Evolutionary conservation across 1,140 invertebrate species (phyloP).

Genomic region (Pseudomyrmex concolor): DNA sequence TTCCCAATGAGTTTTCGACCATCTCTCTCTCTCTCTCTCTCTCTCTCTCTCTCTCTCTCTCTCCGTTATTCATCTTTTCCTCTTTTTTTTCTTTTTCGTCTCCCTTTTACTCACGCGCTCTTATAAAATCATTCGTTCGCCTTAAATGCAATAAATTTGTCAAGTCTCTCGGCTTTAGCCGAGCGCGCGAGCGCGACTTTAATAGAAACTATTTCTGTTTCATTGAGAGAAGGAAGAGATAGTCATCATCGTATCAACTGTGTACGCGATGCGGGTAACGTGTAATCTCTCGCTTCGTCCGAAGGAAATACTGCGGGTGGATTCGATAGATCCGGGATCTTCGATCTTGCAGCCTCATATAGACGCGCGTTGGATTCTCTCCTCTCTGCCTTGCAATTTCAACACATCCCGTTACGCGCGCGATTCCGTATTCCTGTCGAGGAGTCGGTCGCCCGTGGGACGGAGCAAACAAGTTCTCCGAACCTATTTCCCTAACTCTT

Average conservation of each 20-base stretch:
- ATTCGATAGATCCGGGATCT: conserved; percentile 18
- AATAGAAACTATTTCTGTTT: neutral
- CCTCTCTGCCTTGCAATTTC: conserved; percentile 34
- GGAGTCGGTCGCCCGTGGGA: conserved; percentile 70
- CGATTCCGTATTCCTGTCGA: conserved; percentile 82
- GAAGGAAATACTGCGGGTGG: conserved; percentile 9
- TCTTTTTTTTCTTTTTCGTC: conserved; percentile 34
- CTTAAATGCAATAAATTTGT: conserved; percentile 82
- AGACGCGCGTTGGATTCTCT: conserved; percentile 8
- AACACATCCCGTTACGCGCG: conserved; percentile 47
- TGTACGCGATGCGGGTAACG: neutral
- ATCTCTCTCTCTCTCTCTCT: conserved; percentile 14
- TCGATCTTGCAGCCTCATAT: conserved; percentile 5
- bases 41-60: conserved; percentile 7
- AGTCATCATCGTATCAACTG: neutral
- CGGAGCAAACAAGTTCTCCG: conserved; percentile 84
- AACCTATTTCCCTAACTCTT: conserved; percentile 85
- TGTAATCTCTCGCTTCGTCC: conserved; percentile 3
- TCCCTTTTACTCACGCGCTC: conserved; percentile 32
- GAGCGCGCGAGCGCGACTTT: neutral
- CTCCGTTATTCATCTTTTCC: neutral
- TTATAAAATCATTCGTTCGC: conserved; percentile 78
- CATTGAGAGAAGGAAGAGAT: conserved; percentile 2
- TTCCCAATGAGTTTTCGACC: conserved; percentile 76
- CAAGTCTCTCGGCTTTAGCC: conserved; percentile 56